phyloP scores from a whole-genome alignment of 1,140 invertebrate species.

The Elysia chlorotica region DNA sequence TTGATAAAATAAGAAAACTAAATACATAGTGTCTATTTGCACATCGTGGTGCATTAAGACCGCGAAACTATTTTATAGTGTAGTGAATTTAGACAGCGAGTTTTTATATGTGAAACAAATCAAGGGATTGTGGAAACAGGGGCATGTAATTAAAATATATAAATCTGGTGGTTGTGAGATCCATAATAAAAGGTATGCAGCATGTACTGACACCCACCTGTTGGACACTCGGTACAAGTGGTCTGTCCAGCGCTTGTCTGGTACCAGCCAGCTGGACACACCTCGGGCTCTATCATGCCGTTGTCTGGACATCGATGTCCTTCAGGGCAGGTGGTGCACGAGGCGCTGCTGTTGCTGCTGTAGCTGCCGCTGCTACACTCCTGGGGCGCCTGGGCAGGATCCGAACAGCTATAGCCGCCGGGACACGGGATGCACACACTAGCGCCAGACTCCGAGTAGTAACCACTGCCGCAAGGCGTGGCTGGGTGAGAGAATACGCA shows the following conservation, averaged over 20 bases:
- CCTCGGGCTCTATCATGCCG: constrained; percentile 35
- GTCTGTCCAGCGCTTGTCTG: constrained; percentile 43
- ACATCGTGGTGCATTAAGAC: too few relatives aligned
- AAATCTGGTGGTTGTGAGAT: too few relatives aligned
- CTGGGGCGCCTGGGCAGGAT: constrained; percentile 29
- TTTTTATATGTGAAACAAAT: too few relatives aligned
- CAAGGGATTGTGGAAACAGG: too few relatives aligned
- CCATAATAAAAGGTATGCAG: background rate
- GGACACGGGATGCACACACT: constrained; percentile 44
- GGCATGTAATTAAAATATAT: too few relatives aligned
- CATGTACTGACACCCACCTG: constrained; percentile 31
- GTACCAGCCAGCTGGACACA: constrained; percentile 44
- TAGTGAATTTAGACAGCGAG: too few relatives aligned
- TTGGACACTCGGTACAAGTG: constrained; percentile 47
- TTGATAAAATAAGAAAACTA: too few relatives aligned
- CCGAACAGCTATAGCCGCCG: constrained; percentile 40
- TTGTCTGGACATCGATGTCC: constrained; percentile 40
- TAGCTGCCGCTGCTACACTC: constrained; percentile 44
- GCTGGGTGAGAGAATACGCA: constrained; percentile 22
- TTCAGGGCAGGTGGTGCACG: constrained; percentile 38
- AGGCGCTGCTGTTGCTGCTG: constrained; percentile 31
- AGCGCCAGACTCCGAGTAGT: constrained; percentile 40
- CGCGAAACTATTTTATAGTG: too few relatives aligned
- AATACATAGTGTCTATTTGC: too few relatives aligned
- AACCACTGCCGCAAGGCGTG: constrained; percentile 22